Percentiles rank a stretch among this genome's conserved stretches.
phyloP scores from a whole-genome alignment of 2,113 vertebrate species.

The Grus americana region DNA sequence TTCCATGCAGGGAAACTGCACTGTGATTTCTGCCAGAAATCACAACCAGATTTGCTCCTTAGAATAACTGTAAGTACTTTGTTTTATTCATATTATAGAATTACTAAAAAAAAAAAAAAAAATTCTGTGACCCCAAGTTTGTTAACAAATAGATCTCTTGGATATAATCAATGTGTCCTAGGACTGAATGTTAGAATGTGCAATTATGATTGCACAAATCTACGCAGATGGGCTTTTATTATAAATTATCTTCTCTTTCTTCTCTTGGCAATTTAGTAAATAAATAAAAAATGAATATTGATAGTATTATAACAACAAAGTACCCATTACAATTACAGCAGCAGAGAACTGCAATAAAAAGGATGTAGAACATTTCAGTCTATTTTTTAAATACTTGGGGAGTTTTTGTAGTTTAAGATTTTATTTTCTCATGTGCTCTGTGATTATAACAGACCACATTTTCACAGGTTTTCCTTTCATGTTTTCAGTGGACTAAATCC shows the following conservation, averaged over 20 bases:
- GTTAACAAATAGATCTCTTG: neutral
- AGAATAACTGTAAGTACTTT: neutral
- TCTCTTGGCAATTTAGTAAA: conserved; percentile 6
- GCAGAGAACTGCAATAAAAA: neutral
- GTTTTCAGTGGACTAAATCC: neutral
- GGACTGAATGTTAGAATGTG: neutral
- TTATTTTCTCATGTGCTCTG: neutral
- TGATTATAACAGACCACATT: neutral
- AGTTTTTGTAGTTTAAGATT: neutral
- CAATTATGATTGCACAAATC: neutral
- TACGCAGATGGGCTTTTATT: neutral
- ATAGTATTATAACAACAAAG: neutral
- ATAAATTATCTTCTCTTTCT: neutral
- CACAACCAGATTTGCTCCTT: neutral
- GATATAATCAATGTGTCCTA: neutral
- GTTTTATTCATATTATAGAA: neutral
- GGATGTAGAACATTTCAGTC: neutral
- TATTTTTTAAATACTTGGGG: neutral
- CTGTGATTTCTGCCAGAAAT: neutral
- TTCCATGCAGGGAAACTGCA: neutral
- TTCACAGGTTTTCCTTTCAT: neutral
- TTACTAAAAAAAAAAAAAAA: neutral
- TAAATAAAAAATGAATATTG: conserved; percentile 50
- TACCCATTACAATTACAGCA: neutral
- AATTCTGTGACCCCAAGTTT: neutral